phyloP scores from a whole-genome alignment of 2,888 invertebrate genomes.

The Drosophila koepferae region DNA sequence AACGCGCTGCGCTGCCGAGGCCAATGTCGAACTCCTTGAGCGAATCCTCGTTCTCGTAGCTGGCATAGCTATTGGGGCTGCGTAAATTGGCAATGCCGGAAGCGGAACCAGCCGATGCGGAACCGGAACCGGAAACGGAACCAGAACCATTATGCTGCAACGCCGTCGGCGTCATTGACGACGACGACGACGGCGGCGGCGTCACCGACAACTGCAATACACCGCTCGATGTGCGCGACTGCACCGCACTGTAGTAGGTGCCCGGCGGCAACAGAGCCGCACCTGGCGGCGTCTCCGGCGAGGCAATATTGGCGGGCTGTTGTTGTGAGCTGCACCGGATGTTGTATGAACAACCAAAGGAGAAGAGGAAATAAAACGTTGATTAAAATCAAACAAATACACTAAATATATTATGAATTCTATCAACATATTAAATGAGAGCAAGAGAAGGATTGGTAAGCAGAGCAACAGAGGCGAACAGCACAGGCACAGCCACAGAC shows the following conservation, averaged over 20 bases:
- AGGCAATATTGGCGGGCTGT: slow-evolving; percentile 66
- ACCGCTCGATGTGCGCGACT: slow-evolving; percentile 41
- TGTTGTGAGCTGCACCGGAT: slow-evolving; percentile 44
- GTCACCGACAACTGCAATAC: slow-evolving; percentile 59
- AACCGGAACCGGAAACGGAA: slow-evolving; percentile 21
- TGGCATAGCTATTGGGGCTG: slow-evolving; percentile 83
- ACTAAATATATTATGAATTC: no score
- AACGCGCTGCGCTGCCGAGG: slow-evolving; percentile 43
- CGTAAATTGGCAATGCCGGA: slow-evolving; percentile 66
- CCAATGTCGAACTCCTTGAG: slow-evolving; percentile 85
- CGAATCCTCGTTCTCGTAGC: slow-evolving; percentile 85
- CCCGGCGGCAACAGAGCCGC: slow-evolving; percentile 50
- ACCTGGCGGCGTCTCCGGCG: slow-evolving; percentile 70
- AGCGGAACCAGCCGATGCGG: slow-evolving; percentile 53
- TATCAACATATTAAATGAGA: no score
- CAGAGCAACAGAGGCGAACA: no score
- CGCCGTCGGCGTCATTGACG: slow-evolving; percentile 53
- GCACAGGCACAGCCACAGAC: no score
- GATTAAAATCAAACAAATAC: no score
- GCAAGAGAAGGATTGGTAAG: no score
- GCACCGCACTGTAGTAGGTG: slow-evolving; percentile 47
- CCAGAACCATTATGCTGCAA: slow-evolving; percentile 64
- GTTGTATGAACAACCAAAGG: no score
- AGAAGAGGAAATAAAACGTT: no score
- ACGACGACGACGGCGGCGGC: slow-evolving; percentile 52